Evolutionary conservation across 2,888 invertebrate species (phyloP), one percentile per base, ranked within the genome.

Genomic region (Acheta domesticus): DNA sequence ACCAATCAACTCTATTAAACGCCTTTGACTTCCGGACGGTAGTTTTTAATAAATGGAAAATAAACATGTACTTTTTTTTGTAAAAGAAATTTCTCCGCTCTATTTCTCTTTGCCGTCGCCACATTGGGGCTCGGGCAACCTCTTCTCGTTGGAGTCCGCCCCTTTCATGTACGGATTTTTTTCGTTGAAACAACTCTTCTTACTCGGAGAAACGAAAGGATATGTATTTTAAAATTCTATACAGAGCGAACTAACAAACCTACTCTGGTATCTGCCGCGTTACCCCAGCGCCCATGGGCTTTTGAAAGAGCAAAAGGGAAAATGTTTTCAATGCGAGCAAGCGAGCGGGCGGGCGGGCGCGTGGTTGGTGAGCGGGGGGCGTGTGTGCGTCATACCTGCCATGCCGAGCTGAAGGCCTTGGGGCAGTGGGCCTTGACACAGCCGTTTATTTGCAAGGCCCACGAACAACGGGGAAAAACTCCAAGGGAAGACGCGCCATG

Each of bases 201-300:
- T 62, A 62, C n/a, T 62, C 62, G n/a, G 62, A 62, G 62, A n/a
- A 5, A 19, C 4, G n/a, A 14, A 19, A 14, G 62, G n/a, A 62
- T n/a, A 62, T 62, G 62, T 62, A 62, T 62, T 62, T 62, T 62
- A 62, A 62, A 62, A 62, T 62, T 62, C 62, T 62, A 62, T 62
- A 62, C 62, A 62, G 62, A 16, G 8, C 62, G 62, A 62, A 62
- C 16, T 62, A 62, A 62, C 62, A 62, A 62, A 62, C n/a, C 62
- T 62, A 62, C 62, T 62, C 62, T 62, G 62, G 16, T n/a, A 62
- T 62, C 62, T 62, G 36, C 36, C 36, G 36, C 36, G 36, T 36
- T 36, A 36, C 62, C 62, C 14, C 62, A 62, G 62, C 14, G 36
- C 8, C 36, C 8, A 36, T 36, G 36, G 36, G 36, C 8, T 36